phyloP scores from a whole-genome alignment of 2,888 invertebrate species.

The Cantharis flavilabris region DNA sequence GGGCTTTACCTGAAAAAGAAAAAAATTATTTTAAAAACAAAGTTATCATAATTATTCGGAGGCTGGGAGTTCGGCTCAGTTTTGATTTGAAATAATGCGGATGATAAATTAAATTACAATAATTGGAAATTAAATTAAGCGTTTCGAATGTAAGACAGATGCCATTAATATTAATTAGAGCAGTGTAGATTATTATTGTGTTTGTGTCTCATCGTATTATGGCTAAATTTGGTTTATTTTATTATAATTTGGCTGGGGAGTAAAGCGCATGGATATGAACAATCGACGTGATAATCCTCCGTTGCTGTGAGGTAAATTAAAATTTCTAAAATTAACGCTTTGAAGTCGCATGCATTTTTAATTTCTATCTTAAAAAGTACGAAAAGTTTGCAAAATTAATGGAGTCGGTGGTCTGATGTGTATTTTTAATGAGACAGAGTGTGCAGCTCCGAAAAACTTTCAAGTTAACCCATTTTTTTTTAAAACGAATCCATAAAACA shows the following conservation, averaged over 20 bases:
- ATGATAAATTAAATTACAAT: not conserved
- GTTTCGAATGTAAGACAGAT: not conserved
- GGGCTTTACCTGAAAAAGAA: not conserved
- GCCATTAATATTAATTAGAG: not conserved
- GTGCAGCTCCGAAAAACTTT: too few relatives aligned
- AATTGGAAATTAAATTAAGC: slow-evolving; percentile 1
- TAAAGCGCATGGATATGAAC: not conserved
- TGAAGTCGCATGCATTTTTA: not conserved
- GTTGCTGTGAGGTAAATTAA: not conserved
- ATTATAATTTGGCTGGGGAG: not conserved
- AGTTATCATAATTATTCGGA: not conserved
- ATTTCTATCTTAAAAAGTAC: not conserved
- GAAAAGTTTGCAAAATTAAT: not conserved
- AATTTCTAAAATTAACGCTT: not conserved
- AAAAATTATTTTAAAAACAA: not conserved
- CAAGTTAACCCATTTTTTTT: too few relatives aligned
- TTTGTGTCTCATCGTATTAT: not conserved
- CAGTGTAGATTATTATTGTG: not conserved
- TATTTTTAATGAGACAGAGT: too few relatives aligned
- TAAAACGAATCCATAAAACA: too few relatives aligned
- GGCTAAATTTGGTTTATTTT: not conserved
- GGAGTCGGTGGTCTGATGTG: too few relatives aligned
- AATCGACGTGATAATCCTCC: not conserved
- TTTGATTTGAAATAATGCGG: not conserved
- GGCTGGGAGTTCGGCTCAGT: not conserved